phyloP scores from a whole-genome alignment of 2,797 vertebrate species.

The Myripristis jacobus region DNA sequence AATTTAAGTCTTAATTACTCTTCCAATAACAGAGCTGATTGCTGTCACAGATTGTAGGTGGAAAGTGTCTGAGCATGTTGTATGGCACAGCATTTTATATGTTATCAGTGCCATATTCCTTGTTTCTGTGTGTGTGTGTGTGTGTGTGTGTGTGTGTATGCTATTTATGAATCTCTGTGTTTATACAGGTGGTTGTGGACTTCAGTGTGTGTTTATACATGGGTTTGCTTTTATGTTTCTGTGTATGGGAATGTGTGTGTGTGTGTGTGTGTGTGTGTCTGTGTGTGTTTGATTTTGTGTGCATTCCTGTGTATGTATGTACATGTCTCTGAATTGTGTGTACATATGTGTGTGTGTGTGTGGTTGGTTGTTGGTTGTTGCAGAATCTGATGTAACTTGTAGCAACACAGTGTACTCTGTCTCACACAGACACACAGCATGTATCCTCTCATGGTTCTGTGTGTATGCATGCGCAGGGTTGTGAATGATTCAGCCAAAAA shows the following conservation, averaged over 20 bases:
- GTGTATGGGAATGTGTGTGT: too few relatives aligned
- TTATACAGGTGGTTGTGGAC: too few relatives aligned
- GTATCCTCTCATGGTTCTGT: neutral
- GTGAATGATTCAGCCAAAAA: neutral
- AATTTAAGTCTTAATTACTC: slow-evolving; percentile 14
- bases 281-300: too few relatives aligned
- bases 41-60: slow-evolving; percentile 9
- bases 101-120: slow-evolving; percentile 3
- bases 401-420: slow-evolving; percentile 17
- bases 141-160: neutral
- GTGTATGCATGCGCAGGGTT: neutral
- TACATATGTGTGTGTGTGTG: too few relatives aligned
- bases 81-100: slow-evolving; percentile 17
- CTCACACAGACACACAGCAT: slow-evolving; percentile 21
- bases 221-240: too few relatives aligned
- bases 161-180: too few relatives aligned
- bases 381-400: slow-evolving; percentile 62
- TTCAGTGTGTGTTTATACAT: too few relatives aligned
- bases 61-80: slow-evolving; percentile 23
- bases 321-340: too few relatives aligned
- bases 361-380: slow-evolving; percentile 34
- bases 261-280: too few relatives aligned
- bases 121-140: slow-evolving; percentile 3
- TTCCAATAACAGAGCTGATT: slow-evolving; percentile 31
- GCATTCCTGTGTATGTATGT: too few relatives aligned